Evolutionary conservation across 2,113 vertebrate genomes (phyloP).

Genomic region (Rallus limicola): DNA sequence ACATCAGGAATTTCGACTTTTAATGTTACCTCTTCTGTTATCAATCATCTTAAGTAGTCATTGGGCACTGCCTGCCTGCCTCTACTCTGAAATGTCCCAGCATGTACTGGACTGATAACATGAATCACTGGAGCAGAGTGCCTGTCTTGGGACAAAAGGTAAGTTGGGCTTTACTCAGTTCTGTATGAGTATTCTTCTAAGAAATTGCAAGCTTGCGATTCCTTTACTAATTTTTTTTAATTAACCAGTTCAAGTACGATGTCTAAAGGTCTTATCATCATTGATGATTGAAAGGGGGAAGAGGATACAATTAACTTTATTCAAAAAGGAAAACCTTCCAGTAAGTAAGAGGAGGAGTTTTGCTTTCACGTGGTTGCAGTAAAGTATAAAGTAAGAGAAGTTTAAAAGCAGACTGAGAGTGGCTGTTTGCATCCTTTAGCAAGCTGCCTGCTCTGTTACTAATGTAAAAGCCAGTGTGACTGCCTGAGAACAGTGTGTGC

Average conservation of each 20-base stretch:
- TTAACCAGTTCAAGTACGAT: not conserved
- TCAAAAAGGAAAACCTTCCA: slow-evolving; percentile 17
- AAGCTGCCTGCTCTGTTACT: not conserved
- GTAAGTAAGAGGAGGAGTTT: not conserved
- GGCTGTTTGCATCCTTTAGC: not conserved
- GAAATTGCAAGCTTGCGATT: not conserved
- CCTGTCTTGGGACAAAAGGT: slow-evolving; percentile 28
- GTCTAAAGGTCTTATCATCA: not conserved
- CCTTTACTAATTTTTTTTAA: not conserved
- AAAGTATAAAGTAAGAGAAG: not conserved
- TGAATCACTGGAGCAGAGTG: slow-evolving; percentile 7
- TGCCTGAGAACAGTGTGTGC: not conserved
- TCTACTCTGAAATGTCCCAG: slow-evolving; percentile 40
- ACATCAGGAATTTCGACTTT: slow-evolving; percentile 62
- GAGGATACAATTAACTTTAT: not conserved
- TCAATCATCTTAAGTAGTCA: slow-evolving; percentile 61
- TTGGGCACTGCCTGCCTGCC: slow-evolving; percentile 45
- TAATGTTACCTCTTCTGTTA: slow-evolving; percentile 61
- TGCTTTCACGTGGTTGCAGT: not conserved
- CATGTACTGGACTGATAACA: not conserved
- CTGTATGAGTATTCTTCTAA: not conserved
- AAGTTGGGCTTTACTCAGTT: slow-evolving; percentile 24
- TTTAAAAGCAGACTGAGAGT: not conserved
- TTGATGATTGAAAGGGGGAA: not conserved
- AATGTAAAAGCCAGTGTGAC: not conserved